phyloP scores from a whole-genome alignment of 1,140 invertebrate species.

The Zophobas atratus region DNA sequence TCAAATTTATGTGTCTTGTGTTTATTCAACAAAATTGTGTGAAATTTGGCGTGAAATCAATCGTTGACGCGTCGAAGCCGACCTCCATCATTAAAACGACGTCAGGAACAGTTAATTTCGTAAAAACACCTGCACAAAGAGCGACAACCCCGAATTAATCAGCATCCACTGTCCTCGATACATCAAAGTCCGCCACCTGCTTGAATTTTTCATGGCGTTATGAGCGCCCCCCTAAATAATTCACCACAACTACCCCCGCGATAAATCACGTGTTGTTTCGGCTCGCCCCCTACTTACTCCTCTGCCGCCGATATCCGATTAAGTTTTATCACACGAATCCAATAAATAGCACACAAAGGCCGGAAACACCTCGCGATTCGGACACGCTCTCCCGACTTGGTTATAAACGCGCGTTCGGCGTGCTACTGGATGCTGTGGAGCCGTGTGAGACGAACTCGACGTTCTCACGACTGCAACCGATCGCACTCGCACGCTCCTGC shows the following conservation, averaged over 20 bases:
- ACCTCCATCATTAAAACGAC: neutral
- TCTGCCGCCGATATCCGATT: constrained; percentile 35
- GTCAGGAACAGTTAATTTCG: constrained; percentile 17
- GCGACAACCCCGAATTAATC: neutral
- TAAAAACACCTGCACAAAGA: constrained; percentile 33
- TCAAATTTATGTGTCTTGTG: constrained; percentile 14
- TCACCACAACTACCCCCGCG: neutral
- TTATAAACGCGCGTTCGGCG: constrained; percentile 24
- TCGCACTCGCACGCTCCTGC: constrained; percentile 25
- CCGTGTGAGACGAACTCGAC: constrained; percentile 31
- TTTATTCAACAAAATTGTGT: neutral
- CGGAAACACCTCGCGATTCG: constrained; percentile 24
- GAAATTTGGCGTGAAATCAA: constrained; percentile 10
- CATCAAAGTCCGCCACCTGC: constrained; percentile 34
- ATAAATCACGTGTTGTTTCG: constrained; percentile 48
- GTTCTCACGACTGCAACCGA: constrained; percentile 43
- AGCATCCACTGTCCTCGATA: neutral
- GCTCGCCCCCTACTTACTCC: constrained; percentile 12
- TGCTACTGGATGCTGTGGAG: constrained; percentile 36
- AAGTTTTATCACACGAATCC: constrained; percentile 22
- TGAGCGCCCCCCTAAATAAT: constrained; percentile 4
- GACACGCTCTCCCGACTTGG: constrained; percentile 19
- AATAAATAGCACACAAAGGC: constrained; percentile 5
- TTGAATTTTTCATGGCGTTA: constrained; percentile 44
- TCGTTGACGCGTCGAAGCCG: neutral